Evolutionary conservation across 2,888 invertebrate species (phyloP), one percentile per base, ranked within the genome.

Genomic region (Drosophila parthenogenetica): DNA sequence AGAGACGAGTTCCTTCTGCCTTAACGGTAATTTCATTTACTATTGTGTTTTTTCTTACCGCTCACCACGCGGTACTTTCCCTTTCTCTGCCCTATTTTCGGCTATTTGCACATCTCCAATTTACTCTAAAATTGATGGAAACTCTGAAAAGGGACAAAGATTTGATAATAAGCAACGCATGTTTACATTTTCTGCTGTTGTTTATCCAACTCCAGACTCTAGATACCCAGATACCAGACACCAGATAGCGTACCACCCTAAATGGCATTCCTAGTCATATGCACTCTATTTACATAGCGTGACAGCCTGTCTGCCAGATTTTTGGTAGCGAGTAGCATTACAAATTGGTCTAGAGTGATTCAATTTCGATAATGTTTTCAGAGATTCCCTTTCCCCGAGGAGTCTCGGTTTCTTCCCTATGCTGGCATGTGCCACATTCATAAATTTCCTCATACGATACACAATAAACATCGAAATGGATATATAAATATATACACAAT

Each of bases 271-370:
- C 57, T 22, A 55, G 54, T 55, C 43, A 55, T 58, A 54, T 58
- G 51, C 43, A 55, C 32, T 55, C 37, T 13, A 40, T 32, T 62
- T 50, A 37, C 51, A 66, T 50, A 49, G 72, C 65, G 55, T 70
- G 79, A 79, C 79, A 79, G 71, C 55, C 37, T 60, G 53, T 68
- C 53, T 51, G 25, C 25, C 63, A 67, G 75, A 73, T 76, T 69
- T 69, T 54, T 16, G 48, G 46, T 49, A 49, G 53, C 42, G 70
- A 59, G 65, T 80, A 75, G 77, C 77, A 61, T 83, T 82, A 88
- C 89, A 88, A 90, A 89, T 89, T 86, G 88, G 79, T 82, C 51
- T 69, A 89, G 70, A 89, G 77, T 78, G 81, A 87, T 79, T 87
- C 81, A 73, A 87, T 84, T 79, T 77, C 80, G 80, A 81, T 88